These are phyloP conservation scores for Machimus rusticus DNA, from an alignment of 2,888 invertebrate species.

Conservation along the genomic window DNA sequence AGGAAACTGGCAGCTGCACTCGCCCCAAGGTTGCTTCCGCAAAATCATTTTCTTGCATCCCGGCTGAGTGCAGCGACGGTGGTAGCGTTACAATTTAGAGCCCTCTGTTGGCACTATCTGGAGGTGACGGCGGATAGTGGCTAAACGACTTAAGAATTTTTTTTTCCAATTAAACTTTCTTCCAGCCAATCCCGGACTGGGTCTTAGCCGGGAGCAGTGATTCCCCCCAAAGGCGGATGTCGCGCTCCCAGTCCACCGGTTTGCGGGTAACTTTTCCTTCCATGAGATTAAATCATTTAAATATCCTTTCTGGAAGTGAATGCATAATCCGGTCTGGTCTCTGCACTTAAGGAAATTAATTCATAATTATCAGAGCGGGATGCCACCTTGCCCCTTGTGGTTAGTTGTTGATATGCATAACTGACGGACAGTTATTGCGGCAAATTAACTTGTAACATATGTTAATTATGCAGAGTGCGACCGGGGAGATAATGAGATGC, in stretches of 20 bases:
- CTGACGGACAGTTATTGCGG: background rate
- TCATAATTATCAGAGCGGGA: background rate
- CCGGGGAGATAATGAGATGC: background rate
- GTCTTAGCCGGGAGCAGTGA: background rate
- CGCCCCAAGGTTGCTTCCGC: background rate
- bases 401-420: background rate
- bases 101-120: background rate
- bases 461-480: background rate
- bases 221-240: background rate
- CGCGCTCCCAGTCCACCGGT: background rate
- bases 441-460: background rate
- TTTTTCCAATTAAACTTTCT: constrained; percentile 23
- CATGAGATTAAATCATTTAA: constrained; percentile 17
- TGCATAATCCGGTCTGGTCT: background rate
- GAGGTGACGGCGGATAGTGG: background rate
- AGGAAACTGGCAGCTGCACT: constrained; percentile 11
- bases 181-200: background rate
- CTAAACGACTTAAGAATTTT: constrained; percentile 1
- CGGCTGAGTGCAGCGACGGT: background rate
- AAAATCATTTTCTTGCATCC: background rate
- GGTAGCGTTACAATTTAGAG: background rate
- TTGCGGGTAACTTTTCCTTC: background rate
- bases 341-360: constrained; percentile 10
- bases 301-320: constrained; percentile 10
- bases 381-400: background rate